A percentile compares a stretch with the other conserved stretches of the same genome.
Evolutionary conservation across 2,888 invertebrate species (phyloP).

Genomic region (Drymonia ruficornis): DNA sequence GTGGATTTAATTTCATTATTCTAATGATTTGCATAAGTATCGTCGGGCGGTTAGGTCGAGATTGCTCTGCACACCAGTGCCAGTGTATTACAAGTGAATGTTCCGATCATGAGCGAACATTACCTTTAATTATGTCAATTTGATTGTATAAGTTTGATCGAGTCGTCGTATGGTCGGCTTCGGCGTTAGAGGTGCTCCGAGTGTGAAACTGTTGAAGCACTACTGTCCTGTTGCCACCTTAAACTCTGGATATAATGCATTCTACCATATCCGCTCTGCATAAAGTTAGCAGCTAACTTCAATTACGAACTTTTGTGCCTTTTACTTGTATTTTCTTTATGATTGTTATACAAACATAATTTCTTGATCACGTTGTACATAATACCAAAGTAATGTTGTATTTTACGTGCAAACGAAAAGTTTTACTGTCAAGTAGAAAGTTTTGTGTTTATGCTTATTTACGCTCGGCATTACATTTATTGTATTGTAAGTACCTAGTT

Average conservation of each 20-base stretch:
- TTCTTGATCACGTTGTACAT: conserved; percentile 3
- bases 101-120: background rate
- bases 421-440: background rate
- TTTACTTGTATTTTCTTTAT: background rate
- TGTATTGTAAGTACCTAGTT: background rate
- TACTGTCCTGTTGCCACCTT: background rate
- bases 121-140: background rate
- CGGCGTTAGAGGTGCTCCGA: too few relatives aligned
- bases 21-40: background rate
- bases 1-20: background rate
- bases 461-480: conserved; percentile 1
- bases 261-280: background rate
- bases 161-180: too few relatives aligned
- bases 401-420: background rate
- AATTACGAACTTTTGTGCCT: background rate
- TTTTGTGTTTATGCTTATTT: background rate
- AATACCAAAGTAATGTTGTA: conserved; percentile 4
- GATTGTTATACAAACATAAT: background rate
- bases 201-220: too few relatives aligned
- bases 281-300: background rate
- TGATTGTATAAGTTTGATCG: background rate
- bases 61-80: background rate
- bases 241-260: background rate
- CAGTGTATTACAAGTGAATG: background rate
- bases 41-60: background rate